Evolutionary conservation across 2,113 vertebrate genomes (phyloP).

Genomic region (Trochalopteron elliotii): DNA sequence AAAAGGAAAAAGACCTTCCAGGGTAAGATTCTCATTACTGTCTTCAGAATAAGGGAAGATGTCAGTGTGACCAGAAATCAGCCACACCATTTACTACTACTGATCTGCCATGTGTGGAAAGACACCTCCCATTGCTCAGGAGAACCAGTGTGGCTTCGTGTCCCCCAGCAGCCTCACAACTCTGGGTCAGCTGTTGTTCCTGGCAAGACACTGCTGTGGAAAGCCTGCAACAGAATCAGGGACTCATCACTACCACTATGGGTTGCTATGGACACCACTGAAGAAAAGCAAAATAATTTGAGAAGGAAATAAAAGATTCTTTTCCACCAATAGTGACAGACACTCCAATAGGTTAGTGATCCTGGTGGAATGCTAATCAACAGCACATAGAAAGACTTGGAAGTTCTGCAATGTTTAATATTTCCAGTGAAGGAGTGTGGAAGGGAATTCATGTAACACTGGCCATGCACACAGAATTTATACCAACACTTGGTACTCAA

Average conservation of each 20-base stretch:
- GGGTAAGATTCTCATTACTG: not conserved
- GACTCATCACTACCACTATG: slow-evolving; percentile 56
- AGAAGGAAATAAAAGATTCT: slow-evolving; percentile 58
- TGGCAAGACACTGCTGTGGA: slow-evolving; percentile 49
- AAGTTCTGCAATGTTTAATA: slow-evolving; percentile 26
- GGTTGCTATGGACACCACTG: slow-evolving; percentile 64
- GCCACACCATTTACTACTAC: not conserved
- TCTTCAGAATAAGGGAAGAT: not conserved
- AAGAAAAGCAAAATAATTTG: slow-evolving; percentile 67
- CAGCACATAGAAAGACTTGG: slow-evolving; percentile 27
- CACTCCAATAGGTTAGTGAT: slow-evolving; percentile 53
- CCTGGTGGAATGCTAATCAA: slow-evolving; percentile 63
- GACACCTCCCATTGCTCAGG: not conserved
- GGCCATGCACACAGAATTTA: not conserved
- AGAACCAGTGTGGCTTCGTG: slow-evolving; percentile 5
- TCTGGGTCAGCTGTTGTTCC: slow-evolving; percentile 43
- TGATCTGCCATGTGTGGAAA: not conserved
- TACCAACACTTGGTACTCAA: not conserved
- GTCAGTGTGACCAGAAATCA: not conserved
- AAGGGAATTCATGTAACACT: not conserved
- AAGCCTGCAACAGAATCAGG: slow-evolving; percentile 36
- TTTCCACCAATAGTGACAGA: slow-evolving; percentile 43
- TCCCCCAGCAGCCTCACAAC: slow-evolving; percentile 12
- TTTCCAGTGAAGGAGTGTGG: not conserved
- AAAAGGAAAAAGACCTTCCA: not conserved